These are phyloP conservation scores for Xerus rutilus DNA, from an alignment of 2,797 vertebrate species.

Conservation along the genomic window DNA sequence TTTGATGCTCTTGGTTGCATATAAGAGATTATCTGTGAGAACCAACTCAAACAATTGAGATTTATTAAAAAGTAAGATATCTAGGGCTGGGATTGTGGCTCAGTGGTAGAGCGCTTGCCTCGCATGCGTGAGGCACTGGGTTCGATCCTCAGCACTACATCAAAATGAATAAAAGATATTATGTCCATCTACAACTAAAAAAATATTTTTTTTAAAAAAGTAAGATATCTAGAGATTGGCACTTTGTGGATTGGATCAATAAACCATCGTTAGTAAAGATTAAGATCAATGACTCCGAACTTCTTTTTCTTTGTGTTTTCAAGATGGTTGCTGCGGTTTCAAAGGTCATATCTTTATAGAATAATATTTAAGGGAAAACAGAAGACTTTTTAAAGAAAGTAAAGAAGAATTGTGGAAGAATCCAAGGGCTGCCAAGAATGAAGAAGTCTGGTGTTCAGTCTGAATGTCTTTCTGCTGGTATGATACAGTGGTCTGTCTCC, in stretches of 20 bases:
- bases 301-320: slow-evolving; percentile 50
- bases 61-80: slow-evolving; percentile 43
- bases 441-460: background rate
- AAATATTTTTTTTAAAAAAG: no score
- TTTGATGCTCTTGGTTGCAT: background rate
- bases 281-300: background rate
- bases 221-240: background rate
- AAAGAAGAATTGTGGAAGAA: background rate
- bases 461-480: background rate
- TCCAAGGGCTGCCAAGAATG: background rate
- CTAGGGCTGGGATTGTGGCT: no score
- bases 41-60: background rate
- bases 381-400: background rate
- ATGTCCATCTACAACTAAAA: no score
- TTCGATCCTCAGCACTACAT: no score
- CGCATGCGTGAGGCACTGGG: no score
- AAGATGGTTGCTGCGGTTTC: background rate
- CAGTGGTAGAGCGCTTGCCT: no score
- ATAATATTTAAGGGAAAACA: background rate
- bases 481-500: background rate
- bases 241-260: background rate
- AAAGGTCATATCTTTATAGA: background rate
- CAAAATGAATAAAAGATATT: no score
- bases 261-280: background rate
- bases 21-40: slow-evolving; percentile 15